Percentiles rank a stretch among this genome's conserved stretches.
Conservation (phyloP, 1,140 invertebrate species). For the Chrysomallon squamiferum region DNA sequence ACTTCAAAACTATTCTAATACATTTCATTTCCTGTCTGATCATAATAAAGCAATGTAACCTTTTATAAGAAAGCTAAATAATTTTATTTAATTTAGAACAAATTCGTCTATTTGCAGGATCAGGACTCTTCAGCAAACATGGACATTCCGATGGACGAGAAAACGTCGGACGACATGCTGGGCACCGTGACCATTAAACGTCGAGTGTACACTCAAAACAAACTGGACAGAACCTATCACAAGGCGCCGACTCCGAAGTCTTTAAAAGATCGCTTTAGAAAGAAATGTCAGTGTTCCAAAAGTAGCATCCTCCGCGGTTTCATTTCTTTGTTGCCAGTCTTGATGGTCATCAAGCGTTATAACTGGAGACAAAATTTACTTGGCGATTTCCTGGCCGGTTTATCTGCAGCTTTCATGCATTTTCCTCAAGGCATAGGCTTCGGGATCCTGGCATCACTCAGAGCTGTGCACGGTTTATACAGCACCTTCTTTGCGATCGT, state of each 20-base stretch:
- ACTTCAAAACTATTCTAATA: no score
- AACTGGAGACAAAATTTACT: conserved; percentile 38
- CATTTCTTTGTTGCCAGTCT: conserved; percentile 16
- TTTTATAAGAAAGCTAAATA: no score
- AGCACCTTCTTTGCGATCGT: conserved; percentile 51
- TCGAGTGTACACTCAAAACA: conserved; percentile 8
- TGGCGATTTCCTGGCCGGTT: conserved; percentile 67
- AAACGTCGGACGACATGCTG: not conserved
- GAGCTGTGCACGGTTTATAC: conserved; percentile 51
- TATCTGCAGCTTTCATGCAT: conserved; percentile 92
- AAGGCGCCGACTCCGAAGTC: not conserved
- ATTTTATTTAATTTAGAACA: no score
- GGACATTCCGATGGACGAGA: no score
- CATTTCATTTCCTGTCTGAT: no score
- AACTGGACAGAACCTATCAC: conserved; percentile 4
- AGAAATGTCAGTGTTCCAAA: conserved; percentile 6
- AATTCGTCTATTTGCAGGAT: no score
- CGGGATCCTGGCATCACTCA: conserved; percentile 59
- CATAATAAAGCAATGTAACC: no score
- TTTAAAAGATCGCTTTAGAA: not conserved
- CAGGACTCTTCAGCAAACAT: no score
- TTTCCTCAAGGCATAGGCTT: conserved; percentile 83
- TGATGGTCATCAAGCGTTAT: conserved; percentile 35
- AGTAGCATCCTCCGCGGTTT: not conserved
- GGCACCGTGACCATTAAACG: conserved; percentile 3